These are phyloP conservation scores for Mastomys coucha DNA, from an alignment of 2,113 vertebrate genomes.

Conservation along the genomic window DNA sequence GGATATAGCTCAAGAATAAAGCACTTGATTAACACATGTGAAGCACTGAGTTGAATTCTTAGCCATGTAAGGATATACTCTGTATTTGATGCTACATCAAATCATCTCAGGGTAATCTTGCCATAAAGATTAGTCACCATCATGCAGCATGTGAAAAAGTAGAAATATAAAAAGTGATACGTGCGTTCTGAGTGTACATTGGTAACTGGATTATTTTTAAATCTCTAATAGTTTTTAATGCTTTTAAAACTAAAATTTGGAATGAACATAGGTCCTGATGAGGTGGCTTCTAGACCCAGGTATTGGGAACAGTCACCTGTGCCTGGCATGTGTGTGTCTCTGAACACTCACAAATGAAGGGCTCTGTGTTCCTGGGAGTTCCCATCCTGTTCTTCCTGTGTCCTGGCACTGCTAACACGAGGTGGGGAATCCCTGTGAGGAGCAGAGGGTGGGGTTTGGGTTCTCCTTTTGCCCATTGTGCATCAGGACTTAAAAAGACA, in stretches of 20 bases:
- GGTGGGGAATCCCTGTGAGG: neutral
- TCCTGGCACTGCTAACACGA: neutral
- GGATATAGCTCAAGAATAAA: neutral
- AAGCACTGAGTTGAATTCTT: neutral
- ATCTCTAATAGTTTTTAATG: neutral
- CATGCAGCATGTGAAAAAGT: neutral
- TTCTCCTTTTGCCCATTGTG: neutral
- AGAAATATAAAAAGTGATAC: neutral
- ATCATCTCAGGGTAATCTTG: neutral
- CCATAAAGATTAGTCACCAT: neutral
- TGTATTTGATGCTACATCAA: neutral
- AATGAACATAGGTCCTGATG: neutral
- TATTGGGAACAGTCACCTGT: neutral
- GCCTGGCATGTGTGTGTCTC: neutral
- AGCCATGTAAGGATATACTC: neutral
- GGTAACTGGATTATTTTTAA: neutral
- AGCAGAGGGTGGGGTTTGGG: neutral
- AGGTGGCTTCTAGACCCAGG: neutral
- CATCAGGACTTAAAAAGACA: neutral
- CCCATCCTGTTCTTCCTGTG: neutral
- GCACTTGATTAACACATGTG: neutral
- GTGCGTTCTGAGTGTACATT: neutral
- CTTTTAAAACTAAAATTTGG: conserved; percentile 48
- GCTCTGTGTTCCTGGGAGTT: neutral
- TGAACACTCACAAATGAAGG: neutral